Evolutionary conservation across 35 echinoderm and acorn worm species (phyloP).

Genomic region (Diadema setosum): DNA sequence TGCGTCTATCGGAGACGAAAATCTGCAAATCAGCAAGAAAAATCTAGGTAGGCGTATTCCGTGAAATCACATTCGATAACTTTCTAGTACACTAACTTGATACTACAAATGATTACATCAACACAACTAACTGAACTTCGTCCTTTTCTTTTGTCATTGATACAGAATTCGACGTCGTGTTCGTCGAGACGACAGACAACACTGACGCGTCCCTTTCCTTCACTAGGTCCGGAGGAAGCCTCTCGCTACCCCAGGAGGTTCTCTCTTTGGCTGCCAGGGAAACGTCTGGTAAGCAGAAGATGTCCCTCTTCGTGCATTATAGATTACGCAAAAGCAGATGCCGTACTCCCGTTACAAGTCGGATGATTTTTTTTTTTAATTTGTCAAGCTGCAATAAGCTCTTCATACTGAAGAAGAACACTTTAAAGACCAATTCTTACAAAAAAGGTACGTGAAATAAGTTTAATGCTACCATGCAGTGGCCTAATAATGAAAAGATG

Average conservation of each 20-base stretch:
- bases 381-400: not conserved
- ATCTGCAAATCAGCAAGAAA: not conserved
- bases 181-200: not conserved
- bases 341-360: no score
- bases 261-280: not conserved
- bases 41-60: not conserved
- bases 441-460: no score
- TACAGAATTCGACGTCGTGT: not conserved
- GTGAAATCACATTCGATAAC: not conserved
- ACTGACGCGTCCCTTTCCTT: not conserved
- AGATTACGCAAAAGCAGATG: no score
- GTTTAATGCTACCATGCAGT: no score
- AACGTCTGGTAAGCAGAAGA: conserved; percentile 3
- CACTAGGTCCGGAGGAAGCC: not conserved
- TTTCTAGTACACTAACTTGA: not conserved
- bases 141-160: not conserved
- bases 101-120: not conserved
- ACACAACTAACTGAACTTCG: not conserved
- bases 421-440: no score
- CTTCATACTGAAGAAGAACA: no score
- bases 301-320: no score
- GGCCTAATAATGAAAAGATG: no score
- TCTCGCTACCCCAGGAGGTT: not conserved
- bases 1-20: not conserved
- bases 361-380: not conserved